A percentile compares a stretch with the other conserved stretches of the same genome.
phyloP scores from a whole-genome alignment of 2,888 invertebrate species.

The Synergus itoensis region DNA sequence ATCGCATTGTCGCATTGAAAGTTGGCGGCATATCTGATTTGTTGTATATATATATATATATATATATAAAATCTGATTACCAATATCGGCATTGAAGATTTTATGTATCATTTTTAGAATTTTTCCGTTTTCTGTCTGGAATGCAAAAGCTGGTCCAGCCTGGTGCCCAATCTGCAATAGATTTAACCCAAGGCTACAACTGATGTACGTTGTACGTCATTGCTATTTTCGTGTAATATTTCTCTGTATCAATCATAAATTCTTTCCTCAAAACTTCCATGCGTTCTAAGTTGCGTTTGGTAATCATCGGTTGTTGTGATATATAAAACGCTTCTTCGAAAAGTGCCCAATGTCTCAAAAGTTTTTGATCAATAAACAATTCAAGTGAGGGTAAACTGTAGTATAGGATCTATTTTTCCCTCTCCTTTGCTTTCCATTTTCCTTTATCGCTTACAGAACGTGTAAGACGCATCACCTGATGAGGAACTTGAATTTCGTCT shows the following conservation, averaged over 20 bases:
- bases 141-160: not conserved
- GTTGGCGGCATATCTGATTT: not conserved
- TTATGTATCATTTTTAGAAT: not conserved
- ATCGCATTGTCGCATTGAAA: not conserved
- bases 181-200: too few relatives aligned
- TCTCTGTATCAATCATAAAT: not conserved
- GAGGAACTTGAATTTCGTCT: not conserved
- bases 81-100: too few relatives aligned
- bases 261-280: not conserved
- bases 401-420: not conserved
- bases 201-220: too few relatives aligned
- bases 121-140: not conserved
- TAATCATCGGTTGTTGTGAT: not conserved
- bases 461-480: conserved; percentile 4
- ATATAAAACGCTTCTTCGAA: not conserved
- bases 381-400: not conserved
- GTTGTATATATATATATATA: too few relatives aligned
- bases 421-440: conserved; percentile 2
- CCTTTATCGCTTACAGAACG: not conserved
- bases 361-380: not conserved
- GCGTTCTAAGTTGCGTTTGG: not conserved
- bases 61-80: too few relatives aligned
- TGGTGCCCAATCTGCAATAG: not conserved
- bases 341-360: not conserved
- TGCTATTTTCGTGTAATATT: too few relatives aligned